These are phyloP conservation scores for Salticus scenicus DNA, from an alignment of 2,888 invertebrate genomes.

Conservation along the genomic window DNA sequence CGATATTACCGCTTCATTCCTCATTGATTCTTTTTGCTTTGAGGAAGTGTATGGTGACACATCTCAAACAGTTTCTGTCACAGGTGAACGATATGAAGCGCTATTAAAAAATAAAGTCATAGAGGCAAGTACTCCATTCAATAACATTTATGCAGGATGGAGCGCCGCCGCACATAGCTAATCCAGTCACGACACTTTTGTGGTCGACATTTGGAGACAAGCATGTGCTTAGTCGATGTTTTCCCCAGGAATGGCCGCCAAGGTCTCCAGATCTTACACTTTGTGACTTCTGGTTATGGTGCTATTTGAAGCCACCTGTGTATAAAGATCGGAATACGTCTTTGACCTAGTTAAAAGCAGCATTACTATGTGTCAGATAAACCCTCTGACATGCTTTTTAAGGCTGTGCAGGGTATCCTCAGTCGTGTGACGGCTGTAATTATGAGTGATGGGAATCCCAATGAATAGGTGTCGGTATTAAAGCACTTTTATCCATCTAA, in stretches of 20 bases:
- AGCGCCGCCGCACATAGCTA: neutral
- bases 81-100: too few relatives aligned
- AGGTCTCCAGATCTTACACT: neutral
- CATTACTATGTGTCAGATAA: neutral
- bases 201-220: neutral
- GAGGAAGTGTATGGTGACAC: too few relatives aligned
- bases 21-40: too few relatives aligned
- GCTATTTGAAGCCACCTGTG: neutral
- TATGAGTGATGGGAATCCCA: too few relatives aligned
- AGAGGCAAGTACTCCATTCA: neutral
- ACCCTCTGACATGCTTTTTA: neutral
- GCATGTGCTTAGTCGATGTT: neutral
- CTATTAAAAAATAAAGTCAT: neutral
- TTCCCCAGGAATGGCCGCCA: neutral
- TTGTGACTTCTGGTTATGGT: neutral
- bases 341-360: neutral
- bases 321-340: neutral
- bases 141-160: slow-evolving; percentile 8
- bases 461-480: too few relatives aligned
- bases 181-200: neutral
- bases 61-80: too few relatives aligned
- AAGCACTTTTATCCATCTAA: too few relatives aligned
- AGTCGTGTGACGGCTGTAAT: too few relatives aligned
- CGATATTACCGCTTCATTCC: too few relatives aligned
- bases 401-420: neutral